Evolutionary conservation across 2,113 vertebrate species (phyloP), one percentile per base, ranked within the genome.

Genomic region (Eublepharis macularius): DNA sequence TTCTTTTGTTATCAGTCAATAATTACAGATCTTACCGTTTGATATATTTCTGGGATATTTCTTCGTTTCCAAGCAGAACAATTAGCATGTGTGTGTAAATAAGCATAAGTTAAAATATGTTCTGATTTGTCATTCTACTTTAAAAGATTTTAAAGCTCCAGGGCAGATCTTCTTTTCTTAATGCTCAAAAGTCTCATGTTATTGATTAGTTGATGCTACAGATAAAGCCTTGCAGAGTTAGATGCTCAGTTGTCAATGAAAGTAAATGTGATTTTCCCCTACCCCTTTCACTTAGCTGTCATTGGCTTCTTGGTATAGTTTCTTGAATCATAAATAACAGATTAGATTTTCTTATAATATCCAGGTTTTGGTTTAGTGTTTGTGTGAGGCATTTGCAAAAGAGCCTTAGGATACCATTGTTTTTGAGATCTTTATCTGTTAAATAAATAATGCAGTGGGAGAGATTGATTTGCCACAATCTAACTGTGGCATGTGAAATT

Each of bases 1-100:
- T 75, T 81, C 84, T 85, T 65, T 73, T 34, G 17, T 91, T 77
- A 19, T 89, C 36, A 57, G 85, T 21, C 1, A 82, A 12, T 41
- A 24, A 77, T 36, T 60, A 85, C 84, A 43, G 84, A 89, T 70
- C 0, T 0, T 4, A 1, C 60, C 26, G 26, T 63, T 10, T 63
- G 7, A 63, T 63, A 29, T 63, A 29, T 63, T 63, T 63, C 24
- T 63, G 60, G 24, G 26, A 9, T 63, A 10, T 21, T 26, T 63
- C 21, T 60, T 60, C 60, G 26, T 63, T 63, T 63, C 60, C 26
- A 24, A 63, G 24, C 16, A 36, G n/a, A 36, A 70, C 66, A 69
- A 69, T 4, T 70, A 39, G 34, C 14, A 6, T 19, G 68, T 36
- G 68, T 36, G 68, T 7, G 68, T 70, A 70, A 70, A 39, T 41